Evolutionary conservation across 2,888 invertebrate genomes (phyloP), one percentile per base, ranked within the genome.

Genomic region (Drosophila dives): DNA sequence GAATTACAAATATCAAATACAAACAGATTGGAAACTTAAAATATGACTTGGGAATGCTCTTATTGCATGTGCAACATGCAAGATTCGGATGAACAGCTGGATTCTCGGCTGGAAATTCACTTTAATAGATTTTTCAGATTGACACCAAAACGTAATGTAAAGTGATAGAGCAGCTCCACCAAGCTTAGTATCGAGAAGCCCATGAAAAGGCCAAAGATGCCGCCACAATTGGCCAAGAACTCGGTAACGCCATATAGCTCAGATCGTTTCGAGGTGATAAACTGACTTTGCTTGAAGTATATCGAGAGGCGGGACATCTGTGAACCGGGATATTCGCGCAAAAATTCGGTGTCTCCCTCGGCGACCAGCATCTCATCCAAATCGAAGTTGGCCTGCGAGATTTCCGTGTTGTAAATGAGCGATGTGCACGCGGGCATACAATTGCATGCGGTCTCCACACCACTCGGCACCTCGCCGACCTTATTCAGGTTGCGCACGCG

Each of bases 211-310:
- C 93, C 96, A 15, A 96, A 94, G 12, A 96, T 93, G 69, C 96
- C 96, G 17, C 95, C 96, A 86, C 95, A 95, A 91, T 95, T 95
- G 48, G 95, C 95, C 36, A 95, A 92, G 90, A 96, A 96, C 85
- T 96, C 95, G 0, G 95, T 95, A 72, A 94, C 93, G 0, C 95
- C 95, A 88, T 95, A 95, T 50, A 96, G 92, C 82, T 96, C 95
- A 0, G 95, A 95, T 5, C 96, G 94, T 50, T 95, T 94, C 1
- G 95, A 95, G 0, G 95, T 95, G 53, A 95, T 95, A 82, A 95
- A 96, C 86, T 96, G 95, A 42, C 94, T 94, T 80, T 96, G 95
- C 88, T 96, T 96, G 92, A 96, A 96, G 92, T 95, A 96, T 51
- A 96, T 94, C 75, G 94, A 94, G 15, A 96, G 93, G 3, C 95